Evolutionary conservation across 2,888 invertebrate genomes (phyloP), one percentile per base, ranked within the genome.

Genomic region (Folsomia candida): DNA sequence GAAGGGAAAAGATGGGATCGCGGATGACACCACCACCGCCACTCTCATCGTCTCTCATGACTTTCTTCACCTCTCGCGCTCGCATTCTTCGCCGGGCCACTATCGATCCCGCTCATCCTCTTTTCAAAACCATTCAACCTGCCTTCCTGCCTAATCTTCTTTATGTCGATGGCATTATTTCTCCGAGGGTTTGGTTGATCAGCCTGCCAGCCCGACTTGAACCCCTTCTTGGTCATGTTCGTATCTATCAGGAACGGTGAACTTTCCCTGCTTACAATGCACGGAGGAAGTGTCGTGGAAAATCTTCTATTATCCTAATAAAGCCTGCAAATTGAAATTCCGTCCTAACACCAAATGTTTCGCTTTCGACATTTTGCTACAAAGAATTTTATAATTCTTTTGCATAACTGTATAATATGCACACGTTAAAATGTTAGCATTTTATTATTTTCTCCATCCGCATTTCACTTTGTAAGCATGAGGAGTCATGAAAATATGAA

Each of bases 121-220:
- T 66, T 66, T 58, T 54, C 67, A 57, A 9, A 26, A 25, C 24
- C 60, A 18, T 67, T 61, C 61, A 29, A 37, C 65, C 54, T 61
- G 29, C 51, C 67, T 14, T n/a, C n/a, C 47, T 54, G 66, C 62
- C 63, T 67, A 37, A 62, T 70, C 67, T 58, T 29, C 58, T 59
- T 67, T 67, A 65, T 65, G 65, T 65, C 65, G 27, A 65, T 51
- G 57, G 65, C 54, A 65, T 65, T 65, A 65, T 65, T 65, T 28
- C 54, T 51, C 64, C 64, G 24, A 64, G 51, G 28, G 51, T 37
- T 37, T 37, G 24, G 22, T 28, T 51, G 64, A 64, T 64, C 24
- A 64, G 62, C 62, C 29, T 62, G 14, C 25, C n/a, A n/a, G n/a
- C n/a, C n/a, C n/a, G n/a, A n/a, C 28, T 62, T 62, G 4, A 28